Percentiles rank a stretch among this genome's conserved stretches.
Evolutionary conservation across 2,888 invertebrate species (phyloP).

Genomic region (Himalopsyche anomala): DNA sequence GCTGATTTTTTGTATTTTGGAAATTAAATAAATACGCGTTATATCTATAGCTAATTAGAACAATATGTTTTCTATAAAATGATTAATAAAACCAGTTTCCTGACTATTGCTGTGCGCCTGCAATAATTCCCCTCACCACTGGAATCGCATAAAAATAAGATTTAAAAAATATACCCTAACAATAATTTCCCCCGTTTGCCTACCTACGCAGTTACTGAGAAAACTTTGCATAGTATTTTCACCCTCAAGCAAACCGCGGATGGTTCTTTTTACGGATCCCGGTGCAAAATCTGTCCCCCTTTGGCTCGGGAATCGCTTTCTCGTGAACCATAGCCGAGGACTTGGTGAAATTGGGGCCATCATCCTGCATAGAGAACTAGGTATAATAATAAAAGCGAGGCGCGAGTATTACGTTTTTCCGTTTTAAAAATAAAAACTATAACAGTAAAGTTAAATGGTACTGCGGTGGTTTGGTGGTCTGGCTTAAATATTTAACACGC

Average conservation of each 20-base stretch:
- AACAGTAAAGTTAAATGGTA: conserved; percentile 64
- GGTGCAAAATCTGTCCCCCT: conserved; percentile 35
- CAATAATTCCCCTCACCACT: conserved; percentile 51
- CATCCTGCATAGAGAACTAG: conserved; percentile 62
- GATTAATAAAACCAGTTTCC: neutral
- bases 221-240: conserved; percentile 63
- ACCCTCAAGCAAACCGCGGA: conserved; percentile 61
- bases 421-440: conserved; percentile 65
- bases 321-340: conserved; percentile 22
- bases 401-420: conserved; percentile 59
- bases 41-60: no score
- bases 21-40: no score
- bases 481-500: conserved; percentile 59
- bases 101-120: neutral
- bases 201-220: conserved; percentile 55
- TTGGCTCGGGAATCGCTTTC: conserved; percentile 37
- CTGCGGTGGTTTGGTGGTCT: conserved; percentile 51
- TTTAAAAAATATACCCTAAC: conserved; percentile 60
- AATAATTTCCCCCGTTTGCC: conserved; percentile 60
- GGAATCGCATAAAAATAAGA: conserved; percentile 59
- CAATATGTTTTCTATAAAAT: no score
- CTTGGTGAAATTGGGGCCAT: conserved; percentile 59
- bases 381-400: conserved; percentile 62
- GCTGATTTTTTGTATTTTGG: no score
- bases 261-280: conserved; percentile 54